Evolutionary conservation across 2,113 vertebrate species (phyloP).

Genomic region (Amia ocellicauda): DNA sequence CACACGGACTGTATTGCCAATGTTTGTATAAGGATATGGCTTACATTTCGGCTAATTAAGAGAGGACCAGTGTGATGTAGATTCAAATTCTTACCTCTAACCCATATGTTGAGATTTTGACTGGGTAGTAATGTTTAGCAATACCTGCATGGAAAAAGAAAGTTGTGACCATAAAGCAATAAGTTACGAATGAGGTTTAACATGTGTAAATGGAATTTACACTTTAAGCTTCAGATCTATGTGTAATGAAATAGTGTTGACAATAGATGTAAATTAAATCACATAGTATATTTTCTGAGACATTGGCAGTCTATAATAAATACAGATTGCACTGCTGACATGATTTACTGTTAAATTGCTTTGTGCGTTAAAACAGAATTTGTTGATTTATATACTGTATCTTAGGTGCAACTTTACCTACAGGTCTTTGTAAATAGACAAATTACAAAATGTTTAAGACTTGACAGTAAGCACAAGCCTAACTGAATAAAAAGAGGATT

Average conservation of each 20-base stretch:
- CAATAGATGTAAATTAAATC: not conserved
- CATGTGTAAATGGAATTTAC: not conserved
- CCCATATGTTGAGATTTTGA: not conserved
- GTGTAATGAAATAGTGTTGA: not conserved
- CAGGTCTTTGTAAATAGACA: conserved; percentile 8
- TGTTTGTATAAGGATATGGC: conserved; percentile 54
- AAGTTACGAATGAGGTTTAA: no score
- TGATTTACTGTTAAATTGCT: not conserved
- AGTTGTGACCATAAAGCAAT: no score
- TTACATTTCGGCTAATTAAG: conserved; percentile 39
- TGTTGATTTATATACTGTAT: conserved; percentile 5
- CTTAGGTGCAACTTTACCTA: conserved; percentile 1
- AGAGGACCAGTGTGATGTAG: conserved; percentile 21
- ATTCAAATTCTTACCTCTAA: conserved; percentile 1
- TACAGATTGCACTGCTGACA: not conserved
- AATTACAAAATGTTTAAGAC: conserved; percentile 3
- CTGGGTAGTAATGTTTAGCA: not conserved
- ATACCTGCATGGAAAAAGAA: not conserved
- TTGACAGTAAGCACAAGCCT: conserved; percentile 3
- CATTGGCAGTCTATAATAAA: conserved; percentile 3
- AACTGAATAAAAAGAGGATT: conserved; percentile 8
- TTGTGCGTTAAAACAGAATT: not conserved
- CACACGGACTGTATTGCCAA: conserved; percentile 45
- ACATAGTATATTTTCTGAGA: not conserved
- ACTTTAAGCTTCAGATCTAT: not conserved